phyloP scores from a whole-genome alignment of 2,113 vertebrate species.

The Cercocebus atys region DNA sequence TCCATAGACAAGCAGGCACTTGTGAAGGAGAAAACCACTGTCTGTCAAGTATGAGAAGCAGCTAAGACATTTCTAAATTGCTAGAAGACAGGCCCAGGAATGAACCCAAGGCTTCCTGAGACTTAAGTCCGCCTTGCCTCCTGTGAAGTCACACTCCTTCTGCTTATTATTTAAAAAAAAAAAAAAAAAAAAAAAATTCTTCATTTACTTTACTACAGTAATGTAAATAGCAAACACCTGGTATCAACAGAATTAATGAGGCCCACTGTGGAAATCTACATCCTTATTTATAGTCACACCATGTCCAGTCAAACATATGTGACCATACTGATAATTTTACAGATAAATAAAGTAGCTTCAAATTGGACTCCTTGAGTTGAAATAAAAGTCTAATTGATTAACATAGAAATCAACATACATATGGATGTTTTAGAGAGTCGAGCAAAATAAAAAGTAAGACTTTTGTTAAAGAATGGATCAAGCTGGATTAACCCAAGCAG shows the following conservation, averaged over 20 bases:
- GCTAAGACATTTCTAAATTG: background rate
- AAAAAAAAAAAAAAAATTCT: background rate
- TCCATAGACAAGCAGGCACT: background rate
- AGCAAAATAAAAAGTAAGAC: background rate
- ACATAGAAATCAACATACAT: background rate
- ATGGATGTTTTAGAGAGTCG: background rate
- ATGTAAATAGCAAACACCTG: background rate
- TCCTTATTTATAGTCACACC: background rate
- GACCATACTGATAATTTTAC: background rate
- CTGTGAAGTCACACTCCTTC: background rate
- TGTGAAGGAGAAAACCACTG: background rate
- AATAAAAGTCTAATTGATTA: background rate
- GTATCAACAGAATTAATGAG: background rate
- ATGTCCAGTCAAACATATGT: background rate
- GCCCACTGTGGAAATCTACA: background rate
- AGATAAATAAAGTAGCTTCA: background rate
- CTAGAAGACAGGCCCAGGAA: background rate
- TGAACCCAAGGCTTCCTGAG: background rate
- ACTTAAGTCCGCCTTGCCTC: background rate
- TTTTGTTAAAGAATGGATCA: background rate
- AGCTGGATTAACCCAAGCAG: constrained; percentile 29
- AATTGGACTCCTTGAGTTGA: background rate
- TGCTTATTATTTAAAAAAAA: background rate
- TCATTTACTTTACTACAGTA: background rate
- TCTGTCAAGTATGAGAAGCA: background rate